Evolutionary conservation across 92 coral and sea anemone genomes (phyloP).

Genomic region (Actinernus sp.): DNA sequence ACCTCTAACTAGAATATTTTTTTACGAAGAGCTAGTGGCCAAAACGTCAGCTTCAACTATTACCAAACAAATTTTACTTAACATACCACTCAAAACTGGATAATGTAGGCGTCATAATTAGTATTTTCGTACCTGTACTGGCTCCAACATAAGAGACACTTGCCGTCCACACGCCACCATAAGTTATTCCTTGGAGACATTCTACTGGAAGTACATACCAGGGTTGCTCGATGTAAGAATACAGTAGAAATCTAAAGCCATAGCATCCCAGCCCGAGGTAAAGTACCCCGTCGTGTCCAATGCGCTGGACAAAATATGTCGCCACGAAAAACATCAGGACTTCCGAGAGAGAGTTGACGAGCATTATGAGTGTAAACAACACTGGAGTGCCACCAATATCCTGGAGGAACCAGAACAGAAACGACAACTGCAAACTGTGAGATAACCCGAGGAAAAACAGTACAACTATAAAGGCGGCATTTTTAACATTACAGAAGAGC

Average conservation of each 20-base stretch:
- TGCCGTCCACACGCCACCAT: slow-evolving; percentile 93
- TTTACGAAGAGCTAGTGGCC: no score
- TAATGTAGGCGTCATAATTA: no score
- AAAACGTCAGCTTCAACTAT: no score
- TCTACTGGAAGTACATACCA: slow-evolving; percentile 90
- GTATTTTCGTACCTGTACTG: slow-evolving; percentile 82
- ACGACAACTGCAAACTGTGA: slow-evolving; percentile 82
- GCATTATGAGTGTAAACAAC: slow-evolving; percentile 74
- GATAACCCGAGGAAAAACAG: slow-evolving; percentile 62
- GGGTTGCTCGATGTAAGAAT: slow-evolving; percentile 75
- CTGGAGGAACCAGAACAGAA: slow-evolving; percentile 91
- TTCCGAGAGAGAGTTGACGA: slow-evolving; percentile 78
- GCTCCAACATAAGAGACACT: slow-evolving; percentile 84
- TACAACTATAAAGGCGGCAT: slow-evolving; percentile 69
- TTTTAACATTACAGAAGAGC: slow-evolving; percentile 75
- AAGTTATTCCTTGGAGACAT: slow-evolving; percentile 79
- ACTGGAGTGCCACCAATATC: slow-evolving; percentile 90
- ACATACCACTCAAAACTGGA: no score
- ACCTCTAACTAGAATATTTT: no score
- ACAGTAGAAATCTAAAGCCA: slow-evolving; percentile 76
- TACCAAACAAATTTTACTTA: no score
- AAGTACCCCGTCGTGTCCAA: slow-evolving; percentile 83
- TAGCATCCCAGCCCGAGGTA: slow-evolving; percentile 79
- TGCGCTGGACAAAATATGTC: slow-evolving; percentile 71
- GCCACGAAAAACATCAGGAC: slow-evolving; percentile 86